A percentile compares a stretch with the other conserved stretches of the same genome.
Evolutionary conservation across 1,140 invertebrate genomes (phyloP).

Genomic region (Nasonia giraulti): DNA sequence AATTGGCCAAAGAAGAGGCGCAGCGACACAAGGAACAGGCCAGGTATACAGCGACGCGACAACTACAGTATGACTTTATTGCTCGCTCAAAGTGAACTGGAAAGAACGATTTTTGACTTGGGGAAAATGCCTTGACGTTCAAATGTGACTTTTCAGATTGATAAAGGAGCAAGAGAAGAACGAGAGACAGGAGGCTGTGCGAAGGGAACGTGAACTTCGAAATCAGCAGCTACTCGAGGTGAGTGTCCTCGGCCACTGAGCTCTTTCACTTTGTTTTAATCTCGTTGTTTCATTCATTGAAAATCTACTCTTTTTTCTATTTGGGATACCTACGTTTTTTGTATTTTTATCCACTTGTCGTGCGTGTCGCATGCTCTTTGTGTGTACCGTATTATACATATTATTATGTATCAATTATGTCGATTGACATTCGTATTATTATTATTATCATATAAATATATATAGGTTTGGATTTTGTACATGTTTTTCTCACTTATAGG

Average conservation of each 20-base stretch:
- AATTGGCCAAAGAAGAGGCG: slow-evolving; percentile 75
- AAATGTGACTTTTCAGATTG: slow-evolving; percentile 71
- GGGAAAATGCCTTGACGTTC: neutral
- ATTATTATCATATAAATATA: slow-evolving; percentile 41
- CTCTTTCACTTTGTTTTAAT: slow-evolving; percentile 52
- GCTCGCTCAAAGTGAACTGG: neutral
- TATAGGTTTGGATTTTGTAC: slow-evolving; percentile 43
- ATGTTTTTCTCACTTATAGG: slow-evolving; percentile 40
- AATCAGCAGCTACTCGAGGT: slow-evolving; percentile 83
- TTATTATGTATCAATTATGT: slow-evolving; percentile 58
- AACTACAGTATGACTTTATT: neutral
- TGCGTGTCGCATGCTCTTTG: slow-evolving; percentile 74
- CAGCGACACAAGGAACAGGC: slow-evolving; percentile 78
- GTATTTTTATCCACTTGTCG: slow-evolving; percentile 72
- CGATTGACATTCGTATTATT: slow-evolving; percentile 55
- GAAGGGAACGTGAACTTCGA: slow-evolving; percentile 83
- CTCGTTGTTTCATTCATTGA: slow-evolving; percentile 67
- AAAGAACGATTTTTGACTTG: neutral
- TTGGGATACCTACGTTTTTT: slow-evolving; percentile 70
- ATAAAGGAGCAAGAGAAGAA: slow-evolving; percentile 85
- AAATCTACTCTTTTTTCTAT: slow-evolving; percentile 70
- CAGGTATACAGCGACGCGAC: slow-evolving; percentile 62
- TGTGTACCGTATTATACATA: slow-evolving; percentile 70
- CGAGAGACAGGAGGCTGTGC: slow-evolving; percentile 84
- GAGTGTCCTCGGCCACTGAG: slow-evolving; percentile 59